Evolutionary conservation across 2,113 vertebrate genomes (phyloP).

Genomic region (Lepisosteus osseus): DNA sequence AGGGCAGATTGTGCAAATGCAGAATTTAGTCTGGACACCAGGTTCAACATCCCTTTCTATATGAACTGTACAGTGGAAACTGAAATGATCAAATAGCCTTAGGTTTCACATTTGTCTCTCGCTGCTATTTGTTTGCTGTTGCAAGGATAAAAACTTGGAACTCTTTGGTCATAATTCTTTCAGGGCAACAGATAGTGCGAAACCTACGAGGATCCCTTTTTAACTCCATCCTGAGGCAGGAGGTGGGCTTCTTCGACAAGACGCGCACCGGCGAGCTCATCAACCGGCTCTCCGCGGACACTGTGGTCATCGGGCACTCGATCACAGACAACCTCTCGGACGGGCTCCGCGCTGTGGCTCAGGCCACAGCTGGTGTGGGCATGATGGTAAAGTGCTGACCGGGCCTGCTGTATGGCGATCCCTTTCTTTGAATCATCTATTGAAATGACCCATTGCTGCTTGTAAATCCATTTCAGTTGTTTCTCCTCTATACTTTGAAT

Average conservation of each 20-base stretch:
- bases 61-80: no score
- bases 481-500: no score
- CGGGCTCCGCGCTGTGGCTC: slow-evolving; percentile 84
- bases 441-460: no score
- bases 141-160: background rate
- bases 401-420: no score
- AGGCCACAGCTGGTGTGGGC: slow-evolving; percentile 82
- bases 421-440: no score
- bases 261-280: slow-evolving; percentile 91
- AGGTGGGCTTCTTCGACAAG: slow-evolving; percentile 92
- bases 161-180: slow-evolving; percentile 25
- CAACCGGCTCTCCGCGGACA: slow-evolving; percentile 92
- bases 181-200: slow-evolving; percentile 89
- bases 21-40: no score
- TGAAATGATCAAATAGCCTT: no score
- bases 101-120: no score
- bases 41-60: no score
- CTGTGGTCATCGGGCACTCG: slow-evolving; percentile 76
- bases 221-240: slow-evolving; percentile 88
- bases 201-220: slow-evolving; percentile 80
- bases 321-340: slow-evolving; percentile 95
- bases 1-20: no score
- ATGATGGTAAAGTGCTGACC: slow-evolving; percentile 83
- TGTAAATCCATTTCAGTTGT: no score
- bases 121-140: background rate